Evolutionary conservation across 2,888 invertebrate genomes (phyloP).

Genomic region (Sthenelais limicola): DNA sequence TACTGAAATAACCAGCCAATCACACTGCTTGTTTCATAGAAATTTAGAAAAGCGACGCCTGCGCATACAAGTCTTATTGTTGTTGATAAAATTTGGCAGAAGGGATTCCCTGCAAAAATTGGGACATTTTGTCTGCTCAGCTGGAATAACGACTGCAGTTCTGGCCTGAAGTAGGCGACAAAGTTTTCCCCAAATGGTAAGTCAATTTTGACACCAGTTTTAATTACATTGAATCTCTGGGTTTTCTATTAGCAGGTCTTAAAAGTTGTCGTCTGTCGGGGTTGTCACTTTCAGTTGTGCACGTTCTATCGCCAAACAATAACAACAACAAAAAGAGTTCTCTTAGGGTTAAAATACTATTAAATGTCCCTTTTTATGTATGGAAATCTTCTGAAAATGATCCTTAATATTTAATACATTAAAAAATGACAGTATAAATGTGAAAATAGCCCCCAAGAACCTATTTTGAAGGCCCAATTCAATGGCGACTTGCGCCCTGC

Average conservation of each 20-base stretch:
- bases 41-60: constrained; percentile 11
- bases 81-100: constrained; percentile 45
- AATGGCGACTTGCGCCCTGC: no score
- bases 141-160: constrained; percentile 29
- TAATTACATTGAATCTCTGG: background rate
- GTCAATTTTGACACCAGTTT: constrained; percentile 17
- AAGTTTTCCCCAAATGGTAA: constrained; percentile 38
- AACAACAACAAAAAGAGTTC: constrained; percentile 17
- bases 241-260: background rate
- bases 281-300: constrained; percentile 25
- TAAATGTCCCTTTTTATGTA: background rate
- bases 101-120: constrained; percentile 39
- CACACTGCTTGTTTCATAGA: background rate
- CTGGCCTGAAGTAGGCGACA: constrained; percentile 23
- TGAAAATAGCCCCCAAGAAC: no score
- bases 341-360: constrained; percentile 14
- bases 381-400: no score
- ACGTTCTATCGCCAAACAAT: constrained; percentile 30
- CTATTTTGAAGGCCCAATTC: no score
- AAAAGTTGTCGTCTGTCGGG: constrained; percentile 29
- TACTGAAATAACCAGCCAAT: constrained; percentile 33
- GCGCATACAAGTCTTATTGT: constrained; percentile 39
- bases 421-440: no score
- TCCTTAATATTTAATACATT: no score
- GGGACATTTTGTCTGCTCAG: constrained; percentile 37